phyloP scores from a whole-genome alignment of 2,888 invertebrate species.

The Saturnia japonica region DNA sequence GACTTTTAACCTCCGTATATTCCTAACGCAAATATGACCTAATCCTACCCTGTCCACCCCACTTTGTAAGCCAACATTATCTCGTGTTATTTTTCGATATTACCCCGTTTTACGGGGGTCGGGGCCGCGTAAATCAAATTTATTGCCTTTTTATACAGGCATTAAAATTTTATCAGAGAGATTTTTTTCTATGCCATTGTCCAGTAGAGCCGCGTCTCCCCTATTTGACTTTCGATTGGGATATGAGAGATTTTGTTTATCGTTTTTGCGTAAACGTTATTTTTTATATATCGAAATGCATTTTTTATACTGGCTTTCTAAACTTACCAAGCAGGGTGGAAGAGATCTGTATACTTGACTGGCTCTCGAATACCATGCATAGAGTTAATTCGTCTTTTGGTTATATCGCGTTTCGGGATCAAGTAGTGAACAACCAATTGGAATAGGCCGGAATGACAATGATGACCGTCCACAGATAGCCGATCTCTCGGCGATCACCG shows the following conservation, averaged over 20 bases:
- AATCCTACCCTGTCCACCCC: conserved; percentile 59
- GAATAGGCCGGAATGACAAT: too few relatives aligned
- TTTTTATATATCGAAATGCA: conserved; percentile 23
- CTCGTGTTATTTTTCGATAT: conserved; percentile 79
- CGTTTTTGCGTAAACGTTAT: conserved; percentile 24
- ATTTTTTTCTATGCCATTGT: conserved; percentile 75
- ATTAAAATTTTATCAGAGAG: conserved; percentile 80
- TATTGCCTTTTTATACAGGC: conserved; percentile 79
- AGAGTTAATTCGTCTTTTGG: too few relatives aligned
- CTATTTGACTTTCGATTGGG: conserved; percentile 53
- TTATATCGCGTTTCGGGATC: too few relatives aligned
- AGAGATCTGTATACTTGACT: too few relatives aligned
- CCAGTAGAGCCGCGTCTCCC: conserved; percentile 64
- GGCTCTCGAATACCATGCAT: too few relatives aligned
- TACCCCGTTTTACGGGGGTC: conserved; percentile 73
- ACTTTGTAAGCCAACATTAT: conserved; percentile 75
- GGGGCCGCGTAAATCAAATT: conserved; percentile 79
- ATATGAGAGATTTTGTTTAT: conserved; percentile 36
- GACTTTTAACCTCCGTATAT: conserved; percentile 34
- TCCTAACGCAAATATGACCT: conserved; percentile 57
- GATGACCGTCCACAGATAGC: too few relatives aligned
- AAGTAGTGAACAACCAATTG: too few relatives aligned
- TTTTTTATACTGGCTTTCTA: background rate
- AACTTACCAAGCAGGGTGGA: background rate
- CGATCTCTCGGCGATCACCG: too few relatives aligned